Base-by-base conservation (phyloP, 2,888 invertebrate species). In the Seira sanloemensis region DNA sequence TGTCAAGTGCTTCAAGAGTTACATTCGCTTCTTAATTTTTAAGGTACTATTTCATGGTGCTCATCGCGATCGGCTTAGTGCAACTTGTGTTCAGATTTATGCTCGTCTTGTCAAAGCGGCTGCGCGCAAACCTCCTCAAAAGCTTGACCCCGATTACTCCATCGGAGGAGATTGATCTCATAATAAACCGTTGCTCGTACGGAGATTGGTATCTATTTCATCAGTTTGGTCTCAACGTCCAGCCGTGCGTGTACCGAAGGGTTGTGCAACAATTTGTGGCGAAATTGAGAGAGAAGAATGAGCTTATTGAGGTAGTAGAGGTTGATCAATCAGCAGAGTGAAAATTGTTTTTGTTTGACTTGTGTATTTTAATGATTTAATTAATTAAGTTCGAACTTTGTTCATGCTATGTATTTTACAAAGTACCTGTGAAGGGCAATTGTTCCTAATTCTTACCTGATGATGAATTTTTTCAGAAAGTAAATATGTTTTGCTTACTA, bases 21-120 rank as follows among this genome's bases (percentile, higher is more conserved):
- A 7, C 50, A 21, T 46, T 71, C 50, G 1, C 18, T 4, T 2
- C 26, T 24, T 25, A 2, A 46, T 4, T 7, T 72, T 65, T 23
- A 19, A 80, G 80, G 80, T 80, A 73, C 69, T 80, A 80, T 23
- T 75, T 75, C 50, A 80, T 73, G 62, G 5, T 37, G 0, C 12
- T 80, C 16, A 2, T 58, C 0, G 21, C 24, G n/a, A 9, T 80
- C 19, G 80, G 74, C 12, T 19, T 54, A 1, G 7, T 2, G 0
- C 67, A 73, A n/a, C 9, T 80, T 2, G 7, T 75, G 9, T 54
- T n/a, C 27, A 54, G 80, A 18, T 0, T 80, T 0, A 16, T 75
- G 1, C n/a, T 80, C n/a, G 26, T 74, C 0, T 0, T 18, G 0
- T 80, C 74, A 0, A 75, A 62, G 23, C 25, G 27, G 2, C 2